Conservation (phyloP, 2,888 invertebrate genomes). For the Geophilus truncorum region DNA sequence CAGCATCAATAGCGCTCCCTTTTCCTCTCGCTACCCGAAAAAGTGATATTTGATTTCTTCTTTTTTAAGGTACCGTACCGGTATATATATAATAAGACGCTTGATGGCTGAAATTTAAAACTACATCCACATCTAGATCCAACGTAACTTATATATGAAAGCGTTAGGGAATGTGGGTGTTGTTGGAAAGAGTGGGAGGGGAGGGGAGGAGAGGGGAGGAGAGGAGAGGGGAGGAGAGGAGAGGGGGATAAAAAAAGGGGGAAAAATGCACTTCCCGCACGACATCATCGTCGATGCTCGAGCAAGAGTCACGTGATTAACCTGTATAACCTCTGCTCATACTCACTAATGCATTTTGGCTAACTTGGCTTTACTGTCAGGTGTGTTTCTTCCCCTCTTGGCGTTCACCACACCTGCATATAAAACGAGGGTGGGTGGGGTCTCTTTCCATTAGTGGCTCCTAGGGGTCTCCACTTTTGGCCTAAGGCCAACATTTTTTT, state of each 20-base stretch:
- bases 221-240: no score
- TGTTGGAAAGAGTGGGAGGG: no score
- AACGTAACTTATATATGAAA: no score
- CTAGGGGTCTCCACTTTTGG: conserved; percentile 1
- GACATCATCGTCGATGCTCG: background rate
- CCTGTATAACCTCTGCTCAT: background rate
- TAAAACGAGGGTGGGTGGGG: background rate
- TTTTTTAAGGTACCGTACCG: no score
- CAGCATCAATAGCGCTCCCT: background rate
- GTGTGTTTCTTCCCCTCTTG: background rate
- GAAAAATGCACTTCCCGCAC: background rate
- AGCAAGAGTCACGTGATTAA: background rate
- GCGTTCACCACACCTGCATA: background rate
- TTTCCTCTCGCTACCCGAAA: background rate
- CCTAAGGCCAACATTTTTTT: conserved; percentile 4
- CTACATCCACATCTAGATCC: no score
- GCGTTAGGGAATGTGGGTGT: no score
- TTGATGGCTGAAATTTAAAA: no score
- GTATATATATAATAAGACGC: no score
- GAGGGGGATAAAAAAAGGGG: no score
- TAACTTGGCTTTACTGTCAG: background rate
- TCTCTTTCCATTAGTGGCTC: conserved; percentile 10
- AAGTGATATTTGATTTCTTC: background rate
- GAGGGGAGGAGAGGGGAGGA: no score
- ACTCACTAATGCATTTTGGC: conserved; percentile 8